Base-by-base conservation (phyloP, 2,888 invertebrate species). In the Pachycephus smyrnensis region DNA sequence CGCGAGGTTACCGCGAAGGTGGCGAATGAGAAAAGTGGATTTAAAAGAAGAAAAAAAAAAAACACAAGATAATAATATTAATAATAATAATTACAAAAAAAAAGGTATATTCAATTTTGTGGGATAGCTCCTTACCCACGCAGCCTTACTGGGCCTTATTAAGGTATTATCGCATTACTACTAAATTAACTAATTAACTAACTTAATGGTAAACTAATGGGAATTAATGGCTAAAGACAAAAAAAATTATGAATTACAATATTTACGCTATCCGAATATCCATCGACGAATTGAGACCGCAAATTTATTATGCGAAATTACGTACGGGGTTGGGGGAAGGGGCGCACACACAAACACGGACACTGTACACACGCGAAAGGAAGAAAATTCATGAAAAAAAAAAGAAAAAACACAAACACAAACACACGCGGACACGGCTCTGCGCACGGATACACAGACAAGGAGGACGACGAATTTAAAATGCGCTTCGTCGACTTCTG, bases 91-190 rank as follows among this genome's bases (percentile, higher is more conserved):
- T 74, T 75, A 80, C 78, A 75, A 73, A 80, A 79, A 82, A 84
- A 83, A 80, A 81, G 80, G 82, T 83, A 69, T 77, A 79, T 87
- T 86, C 86, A 85, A 89, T 89, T 89, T 88, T 89, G 90, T 90
- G 71, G 78, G 78, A 86, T 83, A 84, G 84, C 86, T 86, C 82
- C 81, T 86, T 86, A 89, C 88, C 91, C 91, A 91, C 91, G 88
- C 88, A 90, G 91, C 91, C 91, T 91, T 91, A 91, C 90, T 91
- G 89, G 91, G 91, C 91, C 91, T 91, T 91, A 91, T 88, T 91
- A 91, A 90, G 86, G 88, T 90, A 91, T 91, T 90, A 90, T 90
- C 88, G 88, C 90, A 90, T 89, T 88, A 90, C 83, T 90, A 88
- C 86, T 89, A 87, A 89, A 90, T 89, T 89, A 82, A 88, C 80